Evolutionary conservation across 2,113 vertebrate species (phyloP).

Genomic region (Microtus pennsylvanicus): DNA sequence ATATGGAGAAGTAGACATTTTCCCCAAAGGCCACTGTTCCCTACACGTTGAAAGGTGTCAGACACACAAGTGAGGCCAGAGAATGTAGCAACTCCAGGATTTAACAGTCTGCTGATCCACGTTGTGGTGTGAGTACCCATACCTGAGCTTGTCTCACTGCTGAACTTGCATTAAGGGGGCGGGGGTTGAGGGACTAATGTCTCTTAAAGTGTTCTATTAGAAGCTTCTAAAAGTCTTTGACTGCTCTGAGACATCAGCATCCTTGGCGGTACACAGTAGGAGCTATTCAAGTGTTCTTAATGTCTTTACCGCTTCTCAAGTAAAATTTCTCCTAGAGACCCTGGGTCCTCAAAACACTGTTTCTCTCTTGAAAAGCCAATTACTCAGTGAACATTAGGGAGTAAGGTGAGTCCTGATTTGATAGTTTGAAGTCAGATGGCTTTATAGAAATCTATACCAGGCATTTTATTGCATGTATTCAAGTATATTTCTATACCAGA

Average conservation of each 20-base stretch:
- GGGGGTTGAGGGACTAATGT: not conserved
- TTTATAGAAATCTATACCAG: not conserved
- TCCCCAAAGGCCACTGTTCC: not conserved
- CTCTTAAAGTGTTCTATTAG: slow-evolving; percentile 42
- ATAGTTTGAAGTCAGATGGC: slow-evolving; percentile 23
- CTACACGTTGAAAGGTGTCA: not conserved
- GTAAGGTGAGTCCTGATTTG: slow-evolving; percentile 29
- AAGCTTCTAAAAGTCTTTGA: slow-evolving; percentile 28
- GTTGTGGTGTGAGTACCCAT: not conserved
- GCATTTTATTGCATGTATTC: not conserved
- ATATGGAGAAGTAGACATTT: not conserved
- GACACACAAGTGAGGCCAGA: not conserved
- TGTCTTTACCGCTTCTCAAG: not conserved
- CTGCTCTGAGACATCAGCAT: not conserved
- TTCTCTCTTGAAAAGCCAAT: slow-evolving; percentile 43
- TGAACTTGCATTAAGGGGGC: slow-evolving; percentile 20
- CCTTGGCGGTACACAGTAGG: not conserved
- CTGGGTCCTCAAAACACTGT: not conserved
- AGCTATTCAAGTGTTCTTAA: not conserved
- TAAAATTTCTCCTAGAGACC: not conserved
- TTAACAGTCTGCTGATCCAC: slow-evolving; percentile 3
- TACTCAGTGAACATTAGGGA: slow-evolving; percentile 12
- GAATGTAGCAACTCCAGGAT: not conserved
- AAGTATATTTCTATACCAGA: not conserved
- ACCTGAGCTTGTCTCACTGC: not conserved